phyloP scores from a whole-genome alignment of 2,888 invertebrate species.

The Pammene fasciana region DNA sequence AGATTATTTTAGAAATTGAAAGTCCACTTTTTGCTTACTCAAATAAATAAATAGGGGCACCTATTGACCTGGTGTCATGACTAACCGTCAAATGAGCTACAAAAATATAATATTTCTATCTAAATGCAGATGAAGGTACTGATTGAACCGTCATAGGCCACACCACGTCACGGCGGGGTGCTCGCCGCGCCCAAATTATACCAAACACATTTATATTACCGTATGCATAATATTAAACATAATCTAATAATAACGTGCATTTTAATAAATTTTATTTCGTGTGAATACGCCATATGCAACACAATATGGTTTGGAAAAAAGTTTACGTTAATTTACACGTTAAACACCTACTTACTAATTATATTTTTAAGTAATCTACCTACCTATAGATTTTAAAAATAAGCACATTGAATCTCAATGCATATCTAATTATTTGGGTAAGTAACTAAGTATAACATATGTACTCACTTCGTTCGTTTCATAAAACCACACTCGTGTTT shows the following conservation, averaged over 20 bases:
- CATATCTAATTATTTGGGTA: too few species aligned
- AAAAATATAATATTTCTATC: conserved; percentile 4
- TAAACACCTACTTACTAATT: too few species aligned
- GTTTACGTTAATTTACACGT: too few species aligned
- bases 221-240: conserved; percentile 7
- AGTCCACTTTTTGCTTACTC: too few species aligned
- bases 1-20: too few species aligned
- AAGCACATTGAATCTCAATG: too few species aligned
- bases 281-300: conserved; percentile 9
- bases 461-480: too few species aligned
- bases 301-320: background rate
- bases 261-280: conserved; percentile 5
- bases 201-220: conserved; percentile 34
- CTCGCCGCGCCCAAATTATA: conserved; percentile 31
- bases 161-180: conserved; percentile 38
- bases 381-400: too few species aligned
- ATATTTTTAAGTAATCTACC: too few species aligned
- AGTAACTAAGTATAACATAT: too few species aligned
- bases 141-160: conserved; percentile 29
- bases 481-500: too few species aligned
- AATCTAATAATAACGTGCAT: background rate
- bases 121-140: conserved; percentile 25
- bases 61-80: background rate
- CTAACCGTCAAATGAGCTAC: background rate
- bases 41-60: too few species aligned